Base-by-base conservation (phyloP, 2,797 vertebrate species). In the Microtus agrestis region DNA sequence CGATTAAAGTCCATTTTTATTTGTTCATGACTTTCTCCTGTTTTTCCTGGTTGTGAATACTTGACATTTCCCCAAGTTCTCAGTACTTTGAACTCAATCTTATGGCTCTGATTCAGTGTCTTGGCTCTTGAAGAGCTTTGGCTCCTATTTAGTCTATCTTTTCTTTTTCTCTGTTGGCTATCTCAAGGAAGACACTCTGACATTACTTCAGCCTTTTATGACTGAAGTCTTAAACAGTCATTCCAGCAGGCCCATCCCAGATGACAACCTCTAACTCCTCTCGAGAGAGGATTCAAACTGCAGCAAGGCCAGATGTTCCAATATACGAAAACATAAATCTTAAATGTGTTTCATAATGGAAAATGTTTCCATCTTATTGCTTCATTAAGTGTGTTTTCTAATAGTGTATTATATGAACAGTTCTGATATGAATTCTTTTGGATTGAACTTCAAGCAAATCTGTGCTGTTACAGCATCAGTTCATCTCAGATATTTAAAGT, bases 41-140 rank as follows among this genome's bases (percentile, higher is more conserved):
- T 88, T 97, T 94, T 95, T 95, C n/a, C 43, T 91, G 19, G 27
- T 37, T 88, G 5, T 71, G 29, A 13, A 93, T 90, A 21, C 12
- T 67, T 76, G 56, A 56, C 17, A 79, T 92, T 95, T 95, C 73
- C 23, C 40, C 2, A 11, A 79, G 54, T 86, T 96, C 73, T 94
- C 34, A 88, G 46, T 37, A 12, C 63, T 93, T 93, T 94, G 31
- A 9, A 94, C 8, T 81, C 2, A 85, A 31, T 51, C n/a, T 88
- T 95, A 40, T 93, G 46, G 11, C 63, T 92, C n/a, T 91, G 34
- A 69, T 81, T 94, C 63, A 84, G 21, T 91, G 46, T 95, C 23
- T 73, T 90, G 77, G 37, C 73, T 93, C 77, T 94, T 73, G 27
- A 86, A 77, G 31, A 91, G 76, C 27, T 93, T 27, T 91, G 65